Evolutionary conservation across 2,797 vertebrate species (phyloP).

Genomic region (Mergus octosetaceus): DNA sequence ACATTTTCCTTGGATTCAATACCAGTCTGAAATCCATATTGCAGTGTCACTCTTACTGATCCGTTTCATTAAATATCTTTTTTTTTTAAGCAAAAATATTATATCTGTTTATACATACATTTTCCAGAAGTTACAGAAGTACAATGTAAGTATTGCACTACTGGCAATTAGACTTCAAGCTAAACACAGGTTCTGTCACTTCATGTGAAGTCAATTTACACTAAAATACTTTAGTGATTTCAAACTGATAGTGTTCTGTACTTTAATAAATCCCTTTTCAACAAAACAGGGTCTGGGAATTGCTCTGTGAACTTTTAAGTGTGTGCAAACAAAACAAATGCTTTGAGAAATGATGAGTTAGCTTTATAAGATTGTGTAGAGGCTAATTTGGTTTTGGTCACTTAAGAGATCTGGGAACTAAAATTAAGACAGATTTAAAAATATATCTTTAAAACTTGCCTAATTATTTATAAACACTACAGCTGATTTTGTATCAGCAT

Average conservation of each 20-base stretch:
- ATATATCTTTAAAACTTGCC: background rate
- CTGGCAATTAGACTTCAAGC: background rate
- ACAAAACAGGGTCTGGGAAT: background rate
- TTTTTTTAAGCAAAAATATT: background rate
- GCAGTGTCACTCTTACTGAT: background rate
- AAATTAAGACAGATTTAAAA: background rate
- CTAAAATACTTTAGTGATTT: background rate
- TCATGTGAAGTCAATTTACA: background rate
- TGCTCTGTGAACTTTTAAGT: background rate
- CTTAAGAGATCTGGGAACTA: background rate
- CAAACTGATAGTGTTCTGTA: background rate
- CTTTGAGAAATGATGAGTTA: background rate
- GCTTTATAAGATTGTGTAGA: background rate
- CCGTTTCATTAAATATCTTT: background rate
- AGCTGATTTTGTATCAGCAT: background rate
- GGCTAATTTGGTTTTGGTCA: background rate
- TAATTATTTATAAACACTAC: background rate
- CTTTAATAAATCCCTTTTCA: background rate
- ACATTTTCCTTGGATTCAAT: background rate
- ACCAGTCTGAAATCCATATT: background rate
- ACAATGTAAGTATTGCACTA: background rate
- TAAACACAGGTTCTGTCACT: background rate
- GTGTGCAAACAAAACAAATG: background rate
- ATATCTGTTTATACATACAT: background rate
- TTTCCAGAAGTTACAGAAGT: background rate